phyloP scores from a whole-genome alignment of 2,888 invertebrate species.

The Noctua pronuba region DNA sequence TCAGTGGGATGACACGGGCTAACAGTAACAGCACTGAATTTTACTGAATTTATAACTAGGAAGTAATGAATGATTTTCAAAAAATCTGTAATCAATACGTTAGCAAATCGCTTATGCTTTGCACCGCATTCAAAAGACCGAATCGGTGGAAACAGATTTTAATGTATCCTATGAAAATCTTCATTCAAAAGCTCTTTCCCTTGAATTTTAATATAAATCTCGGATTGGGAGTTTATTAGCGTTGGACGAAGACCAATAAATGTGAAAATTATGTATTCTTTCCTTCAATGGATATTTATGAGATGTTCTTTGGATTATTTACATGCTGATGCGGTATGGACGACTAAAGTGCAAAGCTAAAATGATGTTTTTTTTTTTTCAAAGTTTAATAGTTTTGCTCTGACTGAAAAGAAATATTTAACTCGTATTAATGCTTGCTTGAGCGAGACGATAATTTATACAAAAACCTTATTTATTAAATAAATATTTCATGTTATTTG shows the following conservation, averaged over 20 bases:
- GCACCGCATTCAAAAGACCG: conserved; percentile 70
- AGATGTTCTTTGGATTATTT: conserved; percentile 33
- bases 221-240: conserved; percentile 88
- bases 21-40: no score
- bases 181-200: conserved; percentile 84
- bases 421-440: neutral
- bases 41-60: no score
- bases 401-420: neutral
- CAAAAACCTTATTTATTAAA: no score
- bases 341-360: neutral
- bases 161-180: conserved; percentile 90
- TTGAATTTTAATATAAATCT: conserved; percentile 90
- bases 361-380: neutral
- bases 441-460: no score
- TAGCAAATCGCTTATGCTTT: conserved; percentile 61
- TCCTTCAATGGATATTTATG: conserved; percentile 60
- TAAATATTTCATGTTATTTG: no score
- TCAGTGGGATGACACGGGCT: no score
- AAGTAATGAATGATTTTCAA: no score
- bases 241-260: conserved; percentile 84
- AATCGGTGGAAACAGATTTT: conserved; percentile 89
- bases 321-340: neutral
- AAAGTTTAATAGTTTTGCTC: neutral
- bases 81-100: no score
- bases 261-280: conserved; percentile 82